Percentiles rank a stretch among this genome's conserved stretches.
These are phyloP conservation scores for Lithosia quadra DNA, from an alignment of 2,888 invertebrate genomes.

Conservation along the genomic window DNA sequence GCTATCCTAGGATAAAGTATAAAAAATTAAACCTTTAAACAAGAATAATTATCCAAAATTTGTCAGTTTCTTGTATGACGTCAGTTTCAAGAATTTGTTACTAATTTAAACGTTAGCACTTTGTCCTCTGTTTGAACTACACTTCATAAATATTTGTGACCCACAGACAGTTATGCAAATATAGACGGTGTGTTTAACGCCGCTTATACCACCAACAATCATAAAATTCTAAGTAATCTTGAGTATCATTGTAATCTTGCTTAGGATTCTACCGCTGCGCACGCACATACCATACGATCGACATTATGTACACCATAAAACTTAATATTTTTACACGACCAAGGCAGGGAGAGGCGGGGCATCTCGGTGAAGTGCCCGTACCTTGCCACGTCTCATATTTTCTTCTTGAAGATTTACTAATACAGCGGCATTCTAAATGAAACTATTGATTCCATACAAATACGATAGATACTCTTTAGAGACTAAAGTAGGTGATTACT, in stretches of 20 bases:
- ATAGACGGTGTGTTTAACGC: background rate
- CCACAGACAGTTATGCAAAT: background rate
- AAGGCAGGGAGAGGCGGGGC: background rate
- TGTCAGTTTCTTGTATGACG: background rate
- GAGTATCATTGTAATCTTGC: background rate
- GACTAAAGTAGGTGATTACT: background rate
- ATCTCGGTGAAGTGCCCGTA: background rate
- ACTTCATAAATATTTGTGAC: background rate
- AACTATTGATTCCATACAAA: background rate
- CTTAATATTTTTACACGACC: background rate
- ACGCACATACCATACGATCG: background rate
- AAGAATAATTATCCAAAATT: no score
- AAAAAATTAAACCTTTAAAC: no score
- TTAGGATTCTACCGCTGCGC: background rate
- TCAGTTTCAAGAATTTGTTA: background rate
- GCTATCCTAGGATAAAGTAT: no score
- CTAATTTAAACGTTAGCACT: background rate
- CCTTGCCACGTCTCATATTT: background rate
- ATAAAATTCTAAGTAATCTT: background rate
- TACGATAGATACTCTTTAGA: background rate
- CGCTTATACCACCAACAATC: slow-evolving; percentile 4
- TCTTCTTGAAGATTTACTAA: background rate
- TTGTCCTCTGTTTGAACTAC: background rate
- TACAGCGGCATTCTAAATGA: background rate
- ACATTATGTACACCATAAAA: background rate